Base-by-base conservation (phyloP, 1,140 invertebrate genomes). In the Theocolax elegans region DNA sequence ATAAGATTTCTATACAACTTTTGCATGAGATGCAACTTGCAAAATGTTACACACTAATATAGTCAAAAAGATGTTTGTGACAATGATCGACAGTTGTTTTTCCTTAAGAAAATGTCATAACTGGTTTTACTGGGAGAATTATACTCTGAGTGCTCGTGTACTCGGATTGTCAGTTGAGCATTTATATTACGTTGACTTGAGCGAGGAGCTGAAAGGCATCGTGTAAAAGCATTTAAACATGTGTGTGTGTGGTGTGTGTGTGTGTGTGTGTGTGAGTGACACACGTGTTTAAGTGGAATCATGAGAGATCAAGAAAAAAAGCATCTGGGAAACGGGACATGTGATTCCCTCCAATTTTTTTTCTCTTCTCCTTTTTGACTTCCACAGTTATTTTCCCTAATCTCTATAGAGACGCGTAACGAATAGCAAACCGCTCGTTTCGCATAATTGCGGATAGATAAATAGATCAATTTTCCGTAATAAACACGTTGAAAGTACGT, bases 91-190 rank as follows among this genome's bases (percentile, higher is more conserved):
- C n/a, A n/a, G n/a, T n/a, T n/a, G n/a, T n/a, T n/a, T n/a, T n/a
- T n/a, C n/a, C n/a, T n/a, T n/a, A n/a, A n/a, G n/a, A n/a, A n/a
- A n/a, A n/a, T n/a, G n/a, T n/a, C n/a, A n/a, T n/a, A n/a, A n/a
- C n/a, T n/a, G n/a, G n/a, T n/a, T n/a, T n/a, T n/a, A n/a, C n/a
- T n/a, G n/a, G n/a, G n/a, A n/a, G n/a, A n/a, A n/a, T n/a, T n/a
- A n/a, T n/a, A n/a, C n/a, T n/a, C 17, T 23, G 35, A 64, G 62
- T 64, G 62, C 62, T 13, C 48, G 48, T 29, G 62, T 35, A 64
- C 62, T 40, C 13, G 19, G 29, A 17, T 6, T 31, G 48, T 19
- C 27, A 15, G n/a, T 35, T 35, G 51, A 31, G 13, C 46, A 51
- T 25, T 62, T 31, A 27, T 48, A 35, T 15, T 35, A 8, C 19